Base-by-base conservation (phyloP, 1,140 invertebrate genomes). In the Brachionus plicatilis region DNA sequence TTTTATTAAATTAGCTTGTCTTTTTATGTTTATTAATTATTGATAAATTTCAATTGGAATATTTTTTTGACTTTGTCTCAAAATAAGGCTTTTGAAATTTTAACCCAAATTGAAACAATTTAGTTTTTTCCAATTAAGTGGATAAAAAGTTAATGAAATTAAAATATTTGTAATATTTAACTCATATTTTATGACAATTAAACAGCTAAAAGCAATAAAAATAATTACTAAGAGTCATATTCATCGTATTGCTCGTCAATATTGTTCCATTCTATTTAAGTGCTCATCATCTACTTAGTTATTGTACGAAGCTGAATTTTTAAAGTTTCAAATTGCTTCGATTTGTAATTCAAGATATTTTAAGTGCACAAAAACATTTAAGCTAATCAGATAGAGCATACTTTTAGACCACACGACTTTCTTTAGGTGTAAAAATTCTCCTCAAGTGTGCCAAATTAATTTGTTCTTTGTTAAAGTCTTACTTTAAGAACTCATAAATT, bases 321-420 rank as follows among this genome's bases (percentile, higher is more conserved):
- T 66, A 7, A 24, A 72, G 68, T 72, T 72, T 72, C 68, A 72
- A 43, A 72, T 72, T 43, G 17, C 68, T 72, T 72, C 17, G 17
- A 72, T 17, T 9, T 41, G 68, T 72, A 72, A 72, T 72, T 72
- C 33, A 72, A 72, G 68, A 72, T 72, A 41, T 72, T 72, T 72
- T 72, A 72, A 72, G 68, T 43, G 41, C 68, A n/a, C 6, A 72
- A 4, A 72, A 72, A 72, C 41, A 43, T 43, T 37, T 72, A 43
- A 37, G 33, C 33, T 37, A 37, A 7, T 29, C 24, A 43, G 33
- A 20, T 72, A 72, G 9, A 17, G n/a, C 41, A 43, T 43, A 43
- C 17, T 43, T 41, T 72, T 43, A 33, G 17, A 5, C 17, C 41
- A 17, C 37, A 43, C 20, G 41, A 43, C 33, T 33, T 68, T 68